These are phyloP conservation scores for Peromyscus californicus DNA, from an alignment of 2,113 vertebrate genomes.

Conservation along the genomic window DNA sequence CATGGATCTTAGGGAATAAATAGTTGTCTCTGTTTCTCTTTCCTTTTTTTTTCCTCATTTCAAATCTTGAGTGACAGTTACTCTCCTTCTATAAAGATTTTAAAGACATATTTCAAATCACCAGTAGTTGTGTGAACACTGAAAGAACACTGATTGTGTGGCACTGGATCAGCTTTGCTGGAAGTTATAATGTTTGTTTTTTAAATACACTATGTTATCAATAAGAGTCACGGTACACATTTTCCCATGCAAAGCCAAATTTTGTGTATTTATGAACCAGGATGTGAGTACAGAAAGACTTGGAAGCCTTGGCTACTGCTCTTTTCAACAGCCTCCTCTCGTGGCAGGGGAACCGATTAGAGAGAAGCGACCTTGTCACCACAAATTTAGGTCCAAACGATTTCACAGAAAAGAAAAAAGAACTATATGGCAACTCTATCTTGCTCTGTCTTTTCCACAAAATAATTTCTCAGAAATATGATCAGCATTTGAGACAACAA, in stretches of 20 bases:
- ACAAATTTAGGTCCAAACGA: conserved; percentile 90
- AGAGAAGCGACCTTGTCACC: conserved; percentile 88
- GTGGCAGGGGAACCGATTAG: conserved; percentile 86
- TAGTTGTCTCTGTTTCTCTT: not conserved
- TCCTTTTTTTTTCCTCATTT: not conserved
- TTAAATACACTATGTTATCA: conserved; percentile 79
- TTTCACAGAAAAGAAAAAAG: conserved; percentile 90
- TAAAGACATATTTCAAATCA: conserved; percentile 65
- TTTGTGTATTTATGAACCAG: conserved; percentile 73
- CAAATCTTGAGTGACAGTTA: not conserved
- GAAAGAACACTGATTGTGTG: conserved; percentile 72
- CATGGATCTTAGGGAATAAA: not conserved
- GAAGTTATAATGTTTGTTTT: conserved; percentile 77
- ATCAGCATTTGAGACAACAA: conserved; percentile 89
- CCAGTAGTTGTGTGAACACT: conserved; percentile 73
- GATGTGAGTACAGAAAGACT: conserved; percentile 80
- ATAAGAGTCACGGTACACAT: conserved; percentile 81
- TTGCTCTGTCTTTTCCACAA: conserved; percentile 89
- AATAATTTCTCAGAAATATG: conserved; percentile 92
- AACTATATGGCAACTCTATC: conserved; percentile 89
- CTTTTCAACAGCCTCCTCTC: conserved; percentile 86
- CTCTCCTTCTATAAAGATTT: not conserved
- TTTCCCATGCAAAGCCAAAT: conserved; percentile 80
- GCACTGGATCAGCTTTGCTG: conserved; percentile 75
- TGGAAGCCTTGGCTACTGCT: conserved; percentile 78